Conservation (phyloP, 2,797 vertebrate species). For the Aulostomus chinensis region DNA sequence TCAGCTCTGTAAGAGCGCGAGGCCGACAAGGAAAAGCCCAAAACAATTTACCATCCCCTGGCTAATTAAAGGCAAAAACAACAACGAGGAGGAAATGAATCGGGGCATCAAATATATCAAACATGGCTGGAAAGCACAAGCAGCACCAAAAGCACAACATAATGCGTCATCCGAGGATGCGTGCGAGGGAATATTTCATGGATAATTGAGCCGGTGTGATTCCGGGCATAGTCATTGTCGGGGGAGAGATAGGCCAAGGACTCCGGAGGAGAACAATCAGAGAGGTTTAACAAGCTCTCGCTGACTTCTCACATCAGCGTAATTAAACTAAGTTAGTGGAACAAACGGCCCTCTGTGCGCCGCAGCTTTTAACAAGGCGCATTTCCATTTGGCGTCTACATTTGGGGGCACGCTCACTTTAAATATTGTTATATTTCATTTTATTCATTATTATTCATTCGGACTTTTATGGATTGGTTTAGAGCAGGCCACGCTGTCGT, state of each 20-base stretch:
- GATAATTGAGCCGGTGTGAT: constrained; percentile 62
- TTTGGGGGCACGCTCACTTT: background rate
- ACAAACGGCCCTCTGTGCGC: constrained; percentile 27
- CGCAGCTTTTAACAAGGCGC: background rate
- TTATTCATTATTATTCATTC: background rate
- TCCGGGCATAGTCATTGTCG: constrained; percentile 40
- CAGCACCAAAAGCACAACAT: constrained; percentile 25
- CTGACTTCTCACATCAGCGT: constrained; percentile 46
- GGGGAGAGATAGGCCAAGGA: constrained; percentile 48
- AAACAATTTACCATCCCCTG: constrained; percentile 21
- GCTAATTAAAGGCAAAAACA: constrained; percentile 36
- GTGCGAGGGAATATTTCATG: constrained; percentile 60
- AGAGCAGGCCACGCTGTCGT: too few species aligned
- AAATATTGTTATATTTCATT: too few species aligned
- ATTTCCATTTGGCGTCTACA: constrained; percentile 6
- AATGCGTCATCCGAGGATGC: constrained; percentile 35
- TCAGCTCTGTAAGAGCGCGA: constrained; percentile 10
- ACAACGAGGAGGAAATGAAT: background rate
- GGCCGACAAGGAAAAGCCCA: constrained; percentile 4
- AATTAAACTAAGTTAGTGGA: constrained; percentile 61
- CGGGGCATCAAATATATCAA: background rate
- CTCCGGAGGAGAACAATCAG: constrained; percentile 62
- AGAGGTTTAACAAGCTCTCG: constrained; percentile 61
- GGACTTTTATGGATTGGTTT: too few species aligned
- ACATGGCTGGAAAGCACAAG: constrained; percentile 26